Base-by-base conservation (phyloP, 2,113 vertebrate genomes). In the Phyllopteryx taeniolatus region DNA sequence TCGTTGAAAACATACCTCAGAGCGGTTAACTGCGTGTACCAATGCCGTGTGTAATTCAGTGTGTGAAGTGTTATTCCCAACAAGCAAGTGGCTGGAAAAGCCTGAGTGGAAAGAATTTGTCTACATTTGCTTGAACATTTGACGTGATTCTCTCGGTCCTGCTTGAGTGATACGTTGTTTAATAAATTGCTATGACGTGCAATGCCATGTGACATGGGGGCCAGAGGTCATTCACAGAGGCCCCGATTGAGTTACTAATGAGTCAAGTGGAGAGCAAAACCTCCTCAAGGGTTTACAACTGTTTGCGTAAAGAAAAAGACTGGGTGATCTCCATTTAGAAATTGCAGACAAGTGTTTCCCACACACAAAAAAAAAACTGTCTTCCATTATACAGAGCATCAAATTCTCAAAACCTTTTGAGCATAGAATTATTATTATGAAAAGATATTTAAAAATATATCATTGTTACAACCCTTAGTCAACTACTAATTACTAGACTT, bases 251-350 rank as follows among this genome's bases (percentile, higher is more conserved):
- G 75, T 79, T 78, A 64, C 77, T 83, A 80, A 89, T 80, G 70
- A 83, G 76, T 65, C 72, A 77, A 76, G 75, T 61, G 10, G 39
- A 47, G 66, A 78, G 60, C 62, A 68, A 69, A 76, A 79, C 69
- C 56, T 63, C 71, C 13, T 60, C 80, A 77, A 87, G 56, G 75
- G 74, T 78, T 79, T 78, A 70, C 83, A 85, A 83, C 83, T 83
- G 83, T 84, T 81, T 77, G 73, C 6, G 74, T 75, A 84, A 83
- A 79, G 20, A 31, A 70, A 65, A 12, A 12, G 27, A 20, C 3
- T 64, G 14, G 35, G 43, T 47, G 43, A 60, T 60, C 13, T 4
- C 27, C 15, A 13, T 60, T 60, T 59, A 22, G 31, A 22, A 33
- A 14, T 1, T 17, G 19, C 19, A 20, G 7, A 53, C 19, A 8